These are phyloP conservation scores for Neotragus pygmaeus DNA, from an alignment of 2,113 vertebrate species.

Conservation along the genomic window DNA sequence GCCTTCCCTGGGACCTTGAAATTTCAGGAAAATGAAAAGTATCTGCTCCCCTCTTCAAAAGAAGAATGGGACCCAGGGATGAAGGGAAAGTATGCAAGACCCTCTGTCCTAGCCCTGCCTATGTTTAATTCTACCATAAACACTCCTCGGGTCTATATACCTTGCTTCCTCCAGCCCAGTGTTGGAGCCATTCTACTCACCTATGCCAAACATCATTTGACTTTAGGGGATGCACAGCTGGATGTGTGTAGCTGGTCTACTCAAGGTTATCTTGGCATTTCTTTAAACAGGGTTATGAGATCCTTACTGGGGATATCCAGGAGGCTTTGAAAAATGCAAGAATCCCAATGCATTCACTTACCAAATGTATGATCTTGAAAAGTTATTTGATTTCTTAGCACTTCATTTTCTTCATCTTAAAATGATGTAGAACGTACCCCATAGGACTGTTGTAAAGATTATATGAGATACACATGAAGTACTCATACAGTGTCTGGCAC, in stretches of 20 bases:
- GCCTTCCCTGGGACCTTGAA: background rate
- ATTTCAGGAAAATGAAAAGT: background rate
- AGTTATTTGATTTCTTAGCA: background rate
- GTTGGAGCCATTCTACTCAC: background rate
- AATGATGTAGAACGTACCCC: background rate
- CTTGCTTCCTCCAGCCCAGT: background rate
- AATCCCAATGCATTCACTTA: background rate
- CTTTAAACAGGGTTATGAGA: background rate
- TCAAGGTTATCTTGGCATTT: background rate
- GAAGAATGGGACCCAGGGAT: background rate
- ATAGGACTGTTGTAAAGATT: background rate
- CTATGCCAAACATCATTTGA: background rate
- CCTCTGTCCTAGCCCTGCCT: background rate
- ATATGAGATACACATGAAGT: background rate
- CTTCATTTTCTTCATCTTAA: slow-evolving; percentile 16
- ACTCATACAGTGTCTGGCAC: background rate
- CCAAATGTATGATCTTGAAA: background rate
- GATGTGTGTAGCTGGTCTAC: background rate
- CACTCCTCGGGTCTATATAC: background rate
- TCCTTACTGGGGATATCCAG: background rate
- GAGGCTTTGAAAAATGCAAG: background rate
- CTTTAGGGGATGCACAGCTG: background rate
- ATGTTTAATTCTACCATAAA: background rate
- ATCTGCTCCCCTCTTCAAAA: background rate
- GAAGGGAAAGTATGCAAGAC: background rate